A percentile compares a stretch with the other conserved stretches of the same genome.
Evolutionary conservation across 2,888 invertebrate genomes (phyloP).

Genomic region (Troides oblongomaculatus): DNA sequence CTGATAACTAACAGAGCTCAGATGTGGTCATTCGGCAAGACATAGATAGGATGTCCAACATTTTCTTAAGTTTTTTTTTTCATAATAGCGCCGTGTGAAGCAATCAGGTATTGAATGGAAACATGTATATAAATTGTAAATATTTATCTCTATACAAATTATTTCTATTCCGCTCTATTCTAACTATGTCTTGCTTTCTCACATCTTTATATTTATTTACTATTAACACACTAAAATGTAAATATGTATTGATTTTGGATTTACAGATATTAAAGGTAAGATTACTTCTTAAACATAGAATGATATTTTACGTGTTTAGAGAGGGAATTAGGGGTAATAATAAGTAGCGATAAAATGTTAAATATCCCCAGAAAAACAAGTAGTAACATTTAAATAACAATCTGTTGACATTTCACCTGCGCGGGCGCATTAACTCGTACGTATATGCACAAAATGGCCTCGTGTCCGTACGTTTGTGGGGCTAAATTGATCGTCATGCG

Average conservation of each 20-base stretch:
- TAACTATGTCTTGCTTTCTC: slow-evolving; percentile 80
- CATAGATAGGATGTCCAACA: slow-evolving; percentile 58
- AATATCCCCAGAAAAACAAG: slow-evolving; percentile 10
- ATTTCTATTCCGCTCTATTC: slow-evolving; percentile 57
- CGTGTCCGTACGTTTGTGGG: slow-evolving; percentile 25
- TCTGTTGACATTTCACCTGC: slow-evolving; percentile 28
- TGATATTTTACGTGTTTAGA: not conserved
- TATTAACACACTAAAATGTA: slow-evolving; percentile 32
- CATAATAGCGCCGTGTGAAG: slow-evolving; percentile 40
- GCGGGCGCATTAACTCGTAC: slow-evolving; percentile 17
- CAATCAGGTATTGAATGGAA: slow-evolving; percentile 54
- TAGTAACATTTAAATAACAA: slow-evolving; percentile 24
- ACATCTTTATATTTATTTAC: slow-evolving; percentile 47
- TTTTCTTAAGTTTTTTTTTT: slow-evolving; percentile 17
- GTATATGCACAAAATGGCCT: slow-evolving; percentile 25
- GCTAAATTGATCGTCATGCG: slow-evolving; percentile 33
- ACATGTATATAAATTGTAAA: slow-evolving; percentile 43
- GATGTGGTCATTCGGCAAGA: slow-evolving; percentile 78
- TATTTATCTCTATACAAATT: slow-evolving; percentile 43
- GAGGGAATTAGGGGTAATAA: slow-evolving; percentile 8
- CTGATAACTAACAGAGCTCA: slow-evolving; percentile 68
- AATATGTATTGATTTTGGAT: slow-evolving; percentile 6
- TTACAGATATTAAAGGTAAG: slow-evolving; percentile 22
- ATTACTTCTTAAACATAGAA: not conserved
- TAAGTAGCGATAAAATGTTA: not conserved